Base-by-base conservation (phyloP, 1,140 invertebrate genomes). In the Phymorhynchus buccinoides region DNA sequence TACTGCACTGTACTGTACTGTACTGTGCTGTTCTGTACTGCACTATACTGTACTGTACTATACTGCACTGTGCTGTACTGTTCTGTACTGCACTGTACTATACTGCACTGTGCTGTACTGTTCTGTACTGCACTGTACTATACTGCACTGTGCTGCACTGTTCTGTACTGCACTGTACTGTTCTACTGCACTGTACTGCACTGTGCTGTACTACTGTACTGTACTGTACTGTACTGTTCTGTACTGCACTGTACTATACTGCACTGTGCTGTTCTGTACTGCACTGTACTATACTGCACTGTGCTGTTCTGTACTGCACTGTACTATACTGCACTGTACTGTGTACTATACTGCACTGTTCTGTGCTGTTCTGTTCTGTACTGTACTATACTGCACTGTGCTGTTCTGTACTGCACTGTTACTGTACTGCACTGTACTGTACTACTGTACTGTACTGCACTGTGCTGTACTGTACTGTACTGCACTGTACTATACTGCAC, bases 401-500 rank as follows among this genome's bases (percentile, higher is more conserved):
- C 56, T 80, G 79, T 83, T 83, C 71, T 83, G 62, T 80, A 81
- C 73, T 62, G 80, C 56, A 82, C 80, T 83, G 71, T n/a, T 77
- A 82, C 80, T 83, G 44, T 83, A 86, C 44, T 77, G 71, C 30
- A 82, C 85, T 82, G 6, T 62, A 42, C 71, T 82, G 30, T 82
- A 75, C 66, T 77, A 82, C 80, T 83, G 71, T 77, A 82, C 80
- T 83, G 44, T 83, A 86, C 44, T 77, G 71, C 30, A 82, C 85
- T 82, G 6, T 62, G 35, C 71, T 82, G 30, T 82, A 75, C 66
- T 66, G 32, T 86, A 85, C 84, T 52, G 48, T 62, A 78, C 73
- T 87, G 86, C 77, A 87, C 83, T 84, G 84, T 85, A 87, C 86
- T 87, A 83, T 88, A 85, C 85, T 90, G 80, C 85, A 83, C 85